These are phyloP conservation scores for Malacoraja senta DNA, from an alignment of 2,797 vertebrate genomes.

Conservation along the genomic window DNA sequence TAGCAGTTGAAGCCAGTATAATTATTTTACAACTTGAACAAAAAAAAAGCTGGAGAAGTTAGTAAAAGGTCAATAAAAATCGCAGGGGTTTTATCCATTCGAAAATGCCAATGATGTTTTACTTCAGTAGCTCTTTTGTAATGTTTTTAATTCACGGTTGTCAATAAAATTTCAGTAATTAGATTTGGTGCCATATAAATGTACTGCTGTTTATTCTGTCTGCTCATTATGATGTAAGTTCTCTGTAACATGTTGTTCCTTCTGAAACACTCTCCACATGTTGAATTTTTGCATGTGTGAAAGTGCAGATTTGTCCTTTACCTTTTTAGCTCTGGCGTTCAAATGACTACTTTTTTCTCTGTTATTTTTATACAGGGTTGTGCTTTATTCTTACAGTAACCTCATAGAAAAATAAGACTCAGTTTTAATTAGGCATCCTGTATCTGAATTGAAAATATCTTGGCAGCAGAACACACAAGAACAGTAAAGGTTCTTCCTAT, in stretches of 20 bases:
- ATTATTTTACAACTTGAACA: not conserved
- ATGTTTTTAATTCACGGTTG: conserved; percentile 6
- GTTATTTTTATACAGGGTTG: not conserved
- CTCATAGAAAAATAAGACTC: conserved; percentile 1
- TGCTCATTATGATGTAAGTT: conserved; percentile 14
- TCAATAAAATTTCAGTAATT: conserved; percentile 31
- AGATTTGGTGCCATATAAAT: conserved; percentile 30
- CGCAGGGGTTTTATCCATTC: not conserved
- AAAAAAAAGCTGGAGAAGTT: not conserved
- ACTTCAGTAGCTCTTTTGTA: conserved; percentile 17
- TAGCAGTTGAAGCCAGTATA: not conserved
- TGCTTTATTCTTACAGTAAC: not conserved
- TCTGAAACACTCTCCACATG: not conserved
- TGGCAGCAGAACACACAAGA: not conserved
- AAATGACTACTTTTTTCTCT: not conserved
- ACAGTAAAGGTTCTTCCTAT: not conserved
- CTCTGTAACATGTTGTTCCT: not conserved
- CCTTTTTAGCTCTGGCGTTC: not conserved
- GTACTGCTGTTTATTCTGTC: not conserved
- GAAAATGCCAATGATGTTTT: not conserved
- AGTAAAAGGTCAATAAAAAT: conserved; percentile 18
- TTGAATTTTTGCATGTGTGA: not conserved
- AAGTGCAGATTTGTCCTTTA: not conserved
- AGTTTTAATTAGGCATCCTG: not conserved
- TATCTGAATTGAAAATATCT: not conserved